phyloP scores from a whole-genome alignment of 2,797 vertebrate species.

The Emys orbicularis region DNA sequence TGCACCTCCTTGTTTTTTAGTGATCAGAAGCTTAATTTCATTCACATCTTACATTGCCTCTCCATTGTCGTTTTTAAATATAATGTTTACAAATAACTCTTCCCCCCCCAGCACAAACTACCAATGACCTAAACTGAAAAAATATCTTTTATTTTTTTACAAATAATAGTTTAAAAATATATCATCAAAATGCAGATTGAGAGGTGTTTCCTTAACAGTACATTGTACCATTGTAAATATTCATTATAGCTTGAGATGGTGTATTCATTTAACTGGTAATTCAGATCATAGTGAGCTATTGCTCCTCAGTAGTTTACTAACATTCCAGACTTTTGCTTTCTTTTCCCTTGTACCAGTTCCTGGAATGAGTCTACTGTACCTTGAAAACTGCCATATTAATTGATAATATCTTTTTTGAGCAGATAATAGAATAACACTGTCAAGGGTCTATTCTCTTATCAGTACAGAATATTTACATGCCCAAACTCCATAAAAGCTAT shows the following conservation, averaged over 20 bases:
- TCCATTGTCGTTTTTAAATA: not conserved
- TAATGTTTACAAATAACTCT: not conserved
- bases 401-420: not conserved
- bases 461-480: not conserved
- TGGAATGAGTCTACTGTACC: not conserved
- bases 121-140: not conserved
- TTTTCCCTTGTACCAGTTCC: not conserved
- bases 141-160: not conserved
- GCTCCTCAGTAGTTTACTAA: not conserved
- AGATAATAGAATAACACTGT: slow-evolving; percentile 24
- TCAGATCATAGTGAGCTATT: not conserved
- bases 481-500: not conserved
- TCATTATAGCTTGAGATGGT: not conserved
- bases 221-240: not conserved
- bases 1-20: not conserved
- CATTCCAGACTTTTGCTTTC: not conserved
- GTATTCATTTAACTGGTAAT: not conserved
- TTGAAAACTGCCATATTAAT: not conserved
- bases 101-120: not conserved
- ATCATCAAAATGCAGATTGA: not conserved
- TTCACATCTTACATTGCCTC: not conserved
- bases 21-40: not conserved
- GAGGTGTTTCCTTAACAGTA: not conserved
- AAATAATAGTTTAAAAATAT: not conserved
- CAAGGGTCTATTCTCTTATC: slow-evolving; percentile 11